A percentile compares a stretch with the other conserved stretches of the same genome.
Conservation (phyloP, 2,113 vertebrate genomes). For the Nyctibius bracteatus region DNA sequence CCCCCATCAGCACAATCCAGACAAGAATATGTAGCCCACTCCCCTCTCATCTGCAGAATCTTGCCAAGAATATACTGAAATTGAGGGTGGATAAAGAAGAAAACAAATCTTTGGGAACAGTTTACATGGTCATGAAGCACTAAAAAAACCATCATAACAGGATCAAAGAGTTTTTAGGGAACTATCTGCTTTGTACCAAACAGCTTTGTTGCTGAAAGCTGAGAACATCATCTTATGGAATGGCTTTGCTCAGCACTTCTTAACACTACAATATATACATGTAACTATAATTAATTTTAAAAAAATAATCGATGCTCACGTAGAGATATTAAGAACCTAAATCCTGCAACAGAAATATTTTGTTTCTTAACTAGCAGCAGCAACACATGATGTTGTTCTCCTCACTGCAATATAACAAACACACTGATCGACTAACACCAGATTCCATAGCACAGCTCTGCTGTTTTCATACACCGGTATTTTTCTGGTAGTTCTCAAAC, state of each 20-base stretch:
- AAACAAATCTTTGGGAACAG: background rate
- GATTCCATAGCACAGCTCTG: background rate
- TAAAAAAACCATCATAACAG: fast-evolving
- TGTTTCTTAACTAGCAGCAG: background rate
- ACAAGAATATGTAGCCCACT: background rate
- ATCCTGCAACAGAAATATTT: background rate
- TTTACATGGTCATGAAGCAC: background rate
- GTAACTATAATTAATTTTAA: background rate
- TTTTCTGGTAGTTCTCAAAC: background rate
- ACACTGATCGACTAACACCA: background rate
- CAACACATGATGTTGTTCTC: background rate
- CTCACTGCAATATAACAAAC: background rate
- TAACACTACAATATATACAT: background rate
- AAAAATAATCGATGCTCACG: background rate
- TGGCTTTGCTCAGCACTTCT: background rate
- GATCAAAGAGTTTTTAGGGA: background rate
- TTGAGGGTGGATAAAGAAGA: background rate
- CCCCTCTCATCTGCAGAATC: background rate
- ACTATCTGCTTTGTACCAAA: background rate
- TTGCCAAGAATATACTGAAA: background rate
- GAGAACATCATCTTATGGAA: background rate
- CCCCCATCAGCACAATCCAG: background rate
- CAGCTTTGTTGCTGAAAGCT: background rate
- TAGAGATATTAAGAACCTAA: background rate
- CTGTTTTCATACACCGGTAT: background rate